Conservation (phyloP, 1,140 invertebrate genomes). For the Drosophila setifemur region DNA sequence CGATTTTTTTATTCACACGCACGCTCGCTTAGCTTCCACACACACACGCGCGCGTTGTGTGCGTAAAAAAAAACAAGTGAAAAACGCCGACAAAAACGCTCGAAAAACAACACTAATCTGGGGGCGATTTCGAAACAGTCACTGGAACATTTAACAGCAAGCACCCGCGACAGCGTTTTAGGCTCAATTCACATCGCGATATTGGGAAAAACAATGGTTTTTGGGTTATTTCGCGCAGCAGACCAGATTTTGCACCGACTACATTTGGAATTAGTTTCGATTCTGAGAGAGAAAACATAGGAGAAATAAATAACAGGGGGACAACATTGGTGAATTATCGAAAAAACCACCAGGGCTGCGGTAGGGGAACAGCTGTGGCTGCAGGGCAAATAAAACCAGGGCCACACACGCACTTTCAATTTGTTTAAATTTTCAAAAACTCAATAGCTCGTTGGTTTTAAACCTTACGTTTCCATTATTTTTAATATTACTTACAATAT, state of each 20-base stretch:
- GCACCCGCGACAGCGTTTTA: background rate
- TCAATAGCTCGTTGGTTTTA: background rate
- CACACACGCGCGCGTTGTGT: slow-evolving; percentile 24
- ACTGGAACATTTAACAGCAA: background rate
- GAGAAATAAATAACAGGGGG: no score
- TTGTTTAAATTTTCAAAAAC: slow-evolving; percentile 20
- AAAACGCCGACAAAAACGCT: slow-evolving; percentile 60
- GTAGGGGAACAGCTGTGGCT: slow-evolving; percentile 10
- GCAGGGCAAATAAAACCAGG: slow-evolving; percentile 4
- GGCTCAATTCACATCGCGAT: background rate
- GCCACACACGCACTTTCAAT: slow-evolving; percentile 8
- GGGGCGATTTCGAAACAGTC: background rate
- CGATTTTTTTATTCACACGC: slow-evolving; percentile 60
- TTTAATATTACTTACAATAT: slow-evolving; percentile 38
- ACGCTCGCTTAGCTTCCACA: slow-evolving; percentile 15
- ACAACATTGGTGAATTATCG: no score
- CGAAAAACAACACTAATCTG: background rate
- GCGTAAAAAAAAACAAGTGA: slow-evolving; percentile 66
- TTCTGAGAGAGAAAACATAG: no score
- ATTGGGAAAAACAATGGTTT: background rate
- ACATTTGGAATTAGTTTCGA: no score
- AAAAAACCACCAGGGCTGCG: slow-evolving; percentile 16
- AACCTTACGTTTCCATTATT: background rate
- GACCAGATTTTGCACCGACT: slow-evolving; percentile 34
- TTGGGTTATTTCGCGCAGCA: slow-evolving; percentile 36